These are phyloP conservation scores for Rhombomys opimus DNA, from an alignment of 2,113 vertebrate genomes.

Conservation along the genomic window DNA sequence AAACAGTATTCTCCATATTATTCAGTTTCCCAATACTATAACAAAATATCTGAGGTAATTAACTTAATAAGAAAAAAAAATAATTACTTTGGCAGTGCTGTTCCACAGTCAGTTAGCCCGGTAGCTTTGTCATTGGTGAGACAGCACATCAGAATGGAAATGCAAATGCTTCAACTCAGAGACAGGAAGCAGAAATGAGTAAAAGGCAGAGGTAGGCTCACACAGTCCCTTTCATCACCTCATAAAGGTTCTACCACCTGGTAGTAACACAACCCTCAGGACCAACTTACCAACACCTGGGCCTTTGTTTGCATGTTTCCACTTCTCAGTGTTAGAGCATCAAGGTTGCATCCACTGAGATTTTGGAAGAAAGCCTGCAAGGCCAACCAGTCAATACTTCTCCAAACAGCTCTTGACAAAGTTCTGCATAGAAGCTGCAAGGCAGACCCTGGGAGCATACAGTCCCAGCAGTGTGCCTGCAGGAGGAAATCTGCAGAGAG, in stretches of 20 bases:
- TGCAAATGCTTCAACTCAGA: background rate
- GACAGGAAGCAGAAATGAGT: background rate
- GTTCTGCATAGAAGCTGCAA: background rate
- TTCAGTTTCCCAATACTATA: background rate
- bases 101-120: background rate
- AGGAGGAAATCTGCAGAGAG: background rate
- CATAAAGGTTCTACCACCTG: background rate
- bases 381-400: background rate
- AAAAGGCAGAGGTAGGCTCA: background rate
- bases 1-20: background rate
- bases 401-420: background rate
- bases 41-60: background rate
- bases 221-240: background rate
- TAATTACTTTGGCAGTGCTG: background rate
- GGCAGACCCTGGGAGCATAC: background rate
- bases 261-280: background rate
- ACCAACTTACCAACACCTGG: background rate
- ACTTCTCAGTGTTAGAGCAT: no score
- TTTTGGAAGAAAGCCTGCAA: background rate
- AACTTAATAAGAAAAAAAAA: background rate
- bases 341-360: background rate
- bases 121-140: background rate
- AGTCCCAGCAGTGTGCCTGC: background rate
- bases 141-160: no score
- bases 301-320: background rate